Evolutionary conservation across 2,797 vertebrate species (phyloP), one percentile per base, ranked within the genome.

Genomic region (Gymnothorax reevesii): DNA sequence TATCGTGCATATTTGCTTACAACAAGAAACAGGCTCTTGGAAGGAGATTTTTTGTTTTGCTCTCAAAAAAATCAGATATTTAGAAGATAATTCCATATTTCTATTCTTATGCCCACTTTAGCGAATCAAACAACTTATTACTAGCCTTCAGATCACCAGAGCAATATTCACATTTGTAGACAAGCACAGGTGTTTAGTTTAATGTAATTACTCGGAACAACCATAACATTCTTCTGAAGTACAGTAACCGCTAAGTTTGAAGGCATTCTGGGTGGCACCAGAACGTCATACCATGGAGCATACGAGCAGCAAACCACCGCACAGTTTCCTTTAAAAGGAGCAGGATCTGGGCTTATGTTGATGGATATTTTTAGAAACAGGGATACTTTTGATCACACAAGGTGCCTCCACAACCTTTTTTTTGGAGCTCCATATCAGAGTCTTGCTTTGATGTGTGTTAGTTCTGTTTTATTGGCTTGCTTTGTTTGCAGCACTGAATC

Each of bases 271-370:
- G 57, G 49, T n/a, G 9, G 49, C 49, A 80, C 49, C 77, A 55
- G 17, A 8, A 7, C 52, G 9, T 20, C 33, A 55, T 49, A 83
- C 17, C 20, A 27, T 80, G 73, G 15, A 77, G 42, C 42, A 52
- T 77, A 33, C 27, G 15, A 64, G 71, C 57, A 27, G 12, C 64
- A 71, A 69, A 33, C 57, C 57, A 86, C 22, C 22, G 22, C 57
- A 22, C 15, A 25, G 42, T 79, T n/a, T 49, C 66, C 77, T 86
- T 82, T 86, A 82, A 57, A 86, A 57, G 33, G 33, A 66, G 83
- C 60, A 49, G 33, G 82, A n/a, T n/a, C 59, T 22, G 42, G 42
- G 83, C 62, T 84, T 62, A 84, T 52, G 25, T n/a, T 13, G 60
- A 8, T 3, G 52, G 33, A 3, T 69, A 84, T 60, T 17, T 22